phyloP scores from a whole-genome alignment of 2,888 invertebrate species.

The Glomeris marginata region DNA sequence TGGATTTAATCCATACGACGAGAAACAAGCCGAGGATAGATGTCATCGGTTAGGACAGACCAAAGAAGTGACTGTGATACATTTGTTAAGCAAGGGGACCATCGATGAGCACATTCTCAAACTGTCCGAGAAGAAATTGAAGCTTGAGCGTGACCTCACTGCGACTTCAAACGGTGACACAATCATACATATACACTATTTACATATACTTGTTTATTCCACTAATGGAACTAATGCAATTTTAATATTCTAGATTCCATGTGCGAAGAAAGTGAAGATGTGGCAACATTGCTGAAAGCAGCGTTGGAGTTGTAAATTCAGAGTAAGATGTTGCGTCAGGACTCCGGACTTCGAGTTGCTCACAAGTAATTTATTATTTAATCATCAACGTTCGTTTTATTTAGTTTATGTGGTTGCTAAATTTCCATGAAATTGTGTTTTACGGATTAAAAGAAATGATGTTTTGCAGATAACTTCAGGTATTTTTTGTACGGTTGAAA shows the following conservation, averaged over 20 bases:
- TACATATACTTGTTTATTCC: no score
- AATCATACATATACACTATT: no score
- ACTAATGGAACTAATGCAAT: no score
- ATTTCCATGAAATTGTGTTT: not conserved
- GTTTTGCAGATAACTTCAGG: not conserved
- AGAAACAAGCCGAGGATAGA: constrained; percentile 84
- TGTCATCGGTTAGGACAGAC: constrained; percentile 48
- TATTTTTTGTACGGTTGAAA: no score
- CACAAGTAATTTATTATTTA: no score
- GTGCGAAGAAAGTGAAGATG: constrained; percentile 38
- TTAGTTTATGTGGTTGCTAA: no score
- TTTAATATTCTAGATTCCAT: constrained; percentile 18
- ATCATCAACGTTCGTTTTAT: no score
- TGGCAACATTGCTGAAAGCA: constrained; percentile 61
- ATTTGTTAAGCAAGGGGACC: constrained; percentile 67
- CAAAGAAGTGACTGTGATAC: constrained; percentile 64
- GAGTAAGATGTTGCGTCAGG: no score
- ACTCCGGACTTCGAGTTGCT: no score
- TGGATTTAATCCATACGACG: constrained; percentile 97
- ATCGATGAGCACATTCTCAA: constrained; percentile 87
- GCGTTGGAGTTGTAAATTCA: constrained; percentile 48
- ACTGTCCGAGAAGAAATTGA: constrained; percentile 78
- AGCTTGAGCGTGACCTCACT: constrained; percentile 71
- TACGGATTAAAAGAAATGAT: not conserved
- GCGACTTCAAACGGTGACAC: constrained; percentile 42